Conservation (phyloP, 2,888 invertebrate genomes). For the Diplazon laetatorius region DNA sequence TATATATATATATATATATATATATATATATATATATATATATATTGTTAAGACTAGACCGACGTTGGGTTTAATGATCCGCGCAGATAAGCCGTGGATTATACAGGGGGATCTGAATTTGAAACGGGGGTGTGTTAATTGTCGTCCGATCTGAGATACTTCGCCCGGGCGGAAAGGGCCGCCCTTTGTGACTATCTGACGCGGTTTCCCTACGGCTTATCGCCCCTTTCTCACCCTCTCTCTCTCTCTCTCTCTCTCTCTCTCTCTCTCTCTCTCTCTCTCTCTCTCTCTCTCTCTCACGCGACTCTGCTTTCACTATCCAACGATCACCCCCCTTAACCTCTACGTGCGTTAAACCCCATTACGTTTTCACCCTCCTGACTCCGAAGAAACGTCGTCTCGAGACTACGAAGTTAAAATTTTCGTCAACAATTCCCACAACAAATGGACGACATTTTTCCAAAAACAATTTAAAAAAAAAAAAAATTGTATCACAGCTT, state of each 20-base stretch:
- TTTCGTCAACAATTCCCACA: constrained; percentile 15
- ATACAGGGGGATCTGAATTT: constrained; percentile 73
- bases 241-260: neutral
- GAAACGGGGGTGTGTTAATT: constrained; percentile 72
- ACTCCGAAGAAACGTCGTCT: constrained; percentile 54
- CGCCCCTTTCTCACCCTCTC: constrained; percentile 20
- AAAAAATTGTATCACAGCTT: too few species aligned
- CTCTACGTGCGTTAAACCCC: too few species aligned
- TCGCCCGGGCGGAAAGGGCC: neutral
- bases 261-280: constrained; percentile 1
- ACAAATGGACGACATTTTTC: too few species aligned
- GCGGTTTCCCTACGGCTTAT: constrained; percentile 31
- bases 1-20: constrained; percentile 3
- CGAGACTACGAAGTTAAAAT: neutral
- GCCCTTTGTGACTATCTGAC: constrained; percentile 24
- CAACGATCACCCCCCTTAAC: too few species aligned
- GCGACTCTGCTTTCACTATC: constrained; percentile 1
- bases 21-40: constrained; percentile 18
- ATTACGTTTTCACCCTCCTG: constrained; percentile 69
- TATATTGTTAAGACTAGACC: constrained; percentile 21
- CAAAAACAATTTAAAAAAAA: too few species aligned
- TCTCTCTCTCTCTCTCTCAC: too few species aligned
- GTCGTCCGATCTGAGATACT: constrained; percentile 61
- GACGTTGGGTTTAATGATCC: constrained; percentile 63
- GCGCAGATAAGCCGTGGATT: constrained; percentile 73